Percentiles rank a stretch among this genome's conserved stretches.
These are phyloP conservation scores for Cephus cinctus DNA, from an alignment of 1,140 invertebrate genomes.

Conservation along the genomic window DNA sequence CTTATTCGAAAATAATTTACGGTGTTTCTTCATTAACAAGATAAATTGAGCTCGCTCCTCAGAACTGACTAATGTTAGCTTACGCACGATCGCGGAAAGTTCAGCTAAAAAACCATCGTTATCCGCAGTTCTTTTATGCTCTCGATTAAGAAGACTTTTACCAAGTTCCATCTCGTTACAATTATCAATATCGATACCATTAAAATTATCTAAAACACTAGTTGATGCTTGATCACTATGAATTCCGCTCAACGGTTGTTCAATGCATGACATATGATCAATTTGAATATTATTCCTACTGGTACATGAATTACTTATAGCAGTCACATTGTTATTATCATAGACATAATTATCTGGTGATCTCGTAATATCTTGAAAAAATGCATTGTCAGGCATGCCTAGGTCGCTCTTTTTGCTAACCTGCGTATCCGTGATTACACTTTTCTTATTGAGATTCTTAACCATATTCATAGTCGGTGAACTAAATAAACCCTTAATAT, in stretches of 20 bases:
- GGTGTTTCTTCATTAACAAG: no score
- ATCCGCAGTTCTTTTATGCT: no score
- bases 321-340: no score
- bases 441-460: neutral
- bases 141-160: neutral
- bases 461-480: neutral
- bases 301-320: no score
- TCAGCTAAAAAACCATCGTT: neutral
- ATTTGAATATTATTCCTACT: no score
- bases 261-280: no score
- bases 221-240: no score
- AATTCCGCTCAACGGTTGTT: no score
- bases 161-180: neutral
- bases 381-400: no score
- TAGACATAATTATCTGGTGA: no score
- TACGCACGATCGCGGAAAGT: neutral
- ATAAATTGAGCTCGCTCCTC: conserved; percentile 1
- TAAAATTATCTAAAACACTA: neutral
- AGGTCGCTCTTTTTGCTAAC: neutral
- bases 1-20: conserved; percentile 18
- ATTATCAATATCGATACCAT: neutral
- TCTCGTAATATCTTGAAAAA: no score
- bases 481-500: neutral
- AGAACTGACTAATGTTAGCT: neutral
- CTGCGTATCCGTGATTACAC: neutral